These are phyloP conservation scores for Tachycineta bicolor DNA, from an alignment of 2,113 vertebrate species.

Conservation along the genomic window DNA sequence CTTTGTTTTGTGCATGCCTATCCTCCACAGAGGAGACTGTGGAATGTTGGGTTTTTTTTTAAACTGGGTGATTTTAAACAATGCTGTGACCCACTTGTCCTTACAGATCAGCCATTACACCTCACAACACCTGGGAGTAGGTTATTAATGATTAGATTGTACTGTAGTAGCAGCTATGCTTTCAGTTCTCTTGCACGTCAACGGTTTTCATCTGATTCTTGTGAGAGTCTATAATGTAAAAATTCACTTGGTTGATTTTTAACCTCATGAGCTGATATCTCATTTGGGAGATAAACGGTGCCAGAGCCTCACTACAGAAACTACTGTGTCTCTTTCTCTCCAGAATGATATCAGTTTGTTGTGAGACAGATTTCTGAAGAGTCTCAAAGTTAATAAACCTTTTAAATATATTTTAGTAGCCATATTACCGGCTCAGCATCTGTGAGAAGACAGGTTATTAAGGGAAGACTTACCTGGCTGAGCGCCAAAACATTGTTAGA, in stretches of 20 bases:
- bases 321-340: not conserved
- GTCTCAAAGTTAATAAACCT: not conserved
- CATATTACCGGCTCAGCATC: not conserved
- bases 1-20: not conserved
- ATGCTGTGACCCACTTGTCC: not conserved
- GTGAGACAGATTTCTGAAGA: not conserved
- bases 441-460: not conserved
- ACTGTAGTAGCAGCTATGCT: not conserved
- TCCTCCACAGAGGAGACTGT: not conserved
- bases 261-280: not conserved
- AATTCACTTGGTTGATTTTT: slow-evolving; percentile 25
- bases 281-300: not conserved
- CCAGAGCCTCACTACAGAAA: not conserved
- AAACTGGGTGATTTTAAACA: not conserved
- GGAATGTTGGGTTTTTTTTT: not conserved
- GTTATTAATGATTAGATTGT: not conserved
- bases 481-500: not conserved
- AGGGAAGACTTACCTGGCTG: not conserved
- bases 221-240: slow-evolving; percentile 8
- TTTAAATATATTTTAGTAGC: not conserved
- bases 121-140: not conserved
- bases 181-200: not conserved
- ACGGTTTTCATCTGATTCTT: slow-evolving; percentile 20
- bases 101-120: not conserved
- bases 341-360: not conserved